A percentile compares a stretch with the other conserved stretches of the same genome.
These are phyloP conservation scores for Setipinna tenuifilis DNA, from an alignment of 2,797 vertebrate genomes.

Conservation along the genomic window DNA sequence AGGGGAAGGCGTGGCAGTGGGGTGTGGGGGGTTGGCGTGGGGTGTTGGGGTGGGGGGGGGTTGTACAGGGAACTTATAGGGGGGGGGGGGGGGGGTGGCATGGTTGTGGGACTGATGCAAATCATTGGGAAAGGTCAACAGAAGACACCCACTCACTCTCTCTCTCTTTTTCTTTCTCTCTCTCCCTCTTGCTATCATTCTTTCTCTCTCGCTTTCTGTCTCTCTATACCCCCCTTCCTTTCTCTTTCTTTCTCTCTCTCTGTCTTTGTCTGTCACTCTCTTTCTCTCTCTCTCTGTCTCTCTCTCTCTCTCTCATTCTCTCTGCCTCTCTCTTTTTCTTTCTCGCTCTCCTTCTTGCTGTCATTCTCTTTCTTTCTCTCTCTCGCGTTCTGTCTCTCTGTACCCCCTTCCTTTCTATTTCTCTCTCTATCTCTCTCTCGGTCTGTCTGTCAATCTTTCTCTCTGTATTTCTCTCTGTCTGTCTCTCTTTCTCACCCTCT, in stretches of 20 bases:
- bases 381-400: too few relatives aligned
- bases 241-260: neutral
- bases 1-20: neutral
- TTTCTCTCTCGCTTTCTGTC: too few relatives aligned
- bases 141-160: neutral
- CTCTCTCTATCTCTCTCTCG: too few relatives aligned
- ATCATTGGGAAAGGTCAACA: neutral
- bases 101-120: neutral
- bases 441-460: neutral
- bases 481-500: neutral
- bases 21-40: neutral
- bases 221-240: too few relatives aligned
- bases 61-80: too few relatives aligned
- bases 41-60: too few relatives aligned
- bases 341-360: neutral
- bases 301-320: conserved; percentile 2
- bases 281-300: neutral
- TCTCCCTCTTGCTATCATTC: neutral
- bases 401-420: too few relatives aligned
- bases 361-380: neutral
- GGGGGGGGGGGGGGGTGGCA: too few relatives aligned
- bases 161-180: too few relatives aligned
- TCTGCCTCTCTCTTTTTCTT: neutral
- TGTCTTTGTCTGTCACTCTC: neutral
- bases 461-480: neutral